phyloP scores from a whole-genome alignment of 2,888 invertebrate species.

The Monopis laevigella region DNA sequence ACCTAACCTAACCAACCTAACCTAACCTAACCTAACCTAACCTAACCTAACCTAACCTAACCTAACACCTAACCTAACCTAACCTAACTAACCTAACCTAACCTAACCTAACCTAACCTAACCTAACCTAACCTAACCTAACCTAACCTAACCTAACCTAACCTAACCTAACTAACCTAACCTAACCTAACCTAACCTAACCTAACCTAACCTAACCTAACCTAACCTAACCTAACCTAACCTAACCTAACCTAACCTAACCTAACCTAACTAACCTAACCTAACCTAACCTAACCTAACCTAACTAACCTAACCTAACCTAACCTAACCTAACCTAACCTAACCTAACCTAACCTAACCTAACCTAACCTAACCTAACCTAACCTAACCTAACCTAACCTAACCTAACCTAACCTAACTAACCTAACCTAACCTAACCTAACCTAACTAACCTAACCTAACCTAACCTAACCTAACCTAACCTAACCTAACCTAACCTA shows the following conservation, averaged over 20 bases:
- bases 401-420: too few species aligned
- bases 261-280: slow-evolving; percentile 1
- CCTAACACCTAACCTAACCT: slow-evolving; percentile 13
- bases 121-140: slow-evolving; percentile 4
- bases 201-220: slow-evolving; percentile 5
- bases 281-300: background rate
- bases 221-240: background rate
- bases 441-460: too few species aligned
- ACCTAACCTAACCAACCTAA: slow-evolving; percentile 16
- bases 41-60: slow-evolving; percentile 6
- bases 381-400: too few species aligned
- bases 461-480: too few species aligned
- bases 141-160: slow-evolving; percentile 2
- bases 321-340: too few species aligned
- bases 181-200: slow-evolving; percentile 2
- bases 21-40: slow-evolving; percentile 14
- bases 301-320: background rate
- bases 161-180: slow-evolving; percentile 4
- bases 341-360: too few species aligned
- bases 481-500: too few species aligned
- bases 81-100: slow-evolving; percentile 5
- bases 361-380: too few species aligned
- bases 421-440: too few species aligned
- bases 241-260: background rate
- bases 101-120: background rate